Evolutionary conservation across 64 coral and sea anemone species (phyloP).

Genomic region (Pachyseris speciosa): DNA sequence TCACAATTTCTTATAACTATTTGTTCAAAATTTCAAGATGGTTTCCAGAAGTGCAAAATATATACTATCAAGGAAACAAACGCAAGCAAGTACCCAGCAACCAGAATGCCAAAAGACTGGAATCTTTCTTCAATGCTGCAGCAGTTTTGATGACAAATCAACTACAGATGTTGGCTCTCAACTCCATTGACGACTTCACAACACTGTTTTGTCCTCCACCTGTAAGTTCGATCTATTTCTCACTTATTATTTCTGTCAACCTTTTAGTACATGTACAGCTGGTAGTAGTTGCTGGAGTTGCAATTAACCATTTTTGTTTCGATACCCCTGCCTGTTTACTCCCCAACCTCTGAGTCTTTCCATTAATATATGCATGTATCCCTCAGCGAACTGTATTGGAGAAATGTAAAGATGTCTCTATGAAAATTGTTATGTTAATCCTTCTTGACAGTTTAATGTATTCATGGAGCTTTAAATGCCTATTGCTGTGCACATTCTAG

Average conservation of each 20-base stretch:
- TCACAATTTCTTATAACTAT: background rate
- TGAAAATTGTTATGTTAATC: too few species aligned
- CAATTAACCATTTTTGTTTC: too few species aligned
- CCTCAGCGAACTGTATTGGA: too few species aligned
- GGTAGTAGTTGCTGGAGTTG: too few species aligned
- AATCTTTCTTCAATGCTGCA: slow-evolving; percentile 96
- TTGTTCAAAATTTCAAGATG: slow-evolving; percentile 68
- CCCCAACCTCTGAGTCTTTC: background rate
- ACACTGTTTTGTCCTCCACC: slow-evolving; percentile 90
- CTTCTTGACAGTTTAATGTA: too few species aligned
- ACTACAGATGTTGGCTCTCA: slow-evolving; percentile 90
- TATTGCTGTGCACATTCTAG: too few species aligned
- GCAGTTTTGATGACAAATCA: slow-evolving; percentile 97
- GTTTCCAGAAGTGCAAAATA: slow-evolving; percentile 99
- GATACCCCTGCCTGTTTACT: too few species aligned
- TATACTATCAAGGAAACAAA: slow-evolving; percentile 99
- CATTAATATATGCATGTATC: too few species aligned
- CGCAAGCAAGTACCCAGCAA: slow-evolving; percentile 99
- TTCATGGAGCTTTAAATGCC: too few species aligned
- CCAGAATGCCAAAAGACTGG: slow-evolving; percentile 94
- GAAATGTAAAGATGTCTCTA: too few species aligned
- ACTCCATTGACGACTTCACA: slow-evolving; percentile 93
- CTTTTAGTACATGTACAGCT: background rate
- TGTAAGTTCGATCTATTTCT: slow-evolving; percentile 46
- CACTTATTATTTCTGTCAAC: background rate